Percentiles rank a stretch among this genome's conserved stretches.
Evolutionary conservation across 2,888 invertebrate species (phyloP).

Genomic region (Cremastinae sp.): DNA sequence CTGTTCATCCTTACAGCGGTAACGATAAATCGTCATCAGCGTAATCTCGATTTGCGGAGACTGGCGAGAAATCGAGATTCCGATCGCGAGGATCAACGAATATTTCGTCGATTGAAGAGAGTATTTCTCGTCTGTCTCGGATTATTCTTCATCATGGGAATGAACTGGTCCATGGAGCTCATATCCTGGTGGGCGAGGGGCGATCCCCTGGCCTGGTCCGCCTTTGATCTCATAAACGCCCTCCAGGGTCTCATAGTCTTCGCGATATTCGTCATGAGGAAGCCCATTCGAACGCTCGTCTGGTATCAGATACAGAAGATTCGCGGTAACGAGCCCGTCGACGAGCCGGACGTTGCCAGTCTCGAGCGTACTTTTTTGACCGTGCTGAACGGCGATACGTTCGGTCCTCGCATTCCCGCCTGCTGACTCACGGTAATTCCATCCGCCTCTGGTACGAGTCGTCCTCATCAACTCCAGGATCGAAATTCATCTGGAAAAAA

Average conservation of each 20-base stretch:
- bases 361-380: conserved; percentile 72
- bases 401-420: conserved; percentile 47
- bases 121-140: conserved; percentile 82
- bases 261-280: conserved; percentile 83
- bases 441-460: too few relatives aligned
- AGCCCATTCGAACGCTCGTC: conserved; percentile 71
- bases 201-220: conserved; percentile 82
- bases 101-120: conserved; percentile 76
- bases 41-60: conserved; percentile 81
- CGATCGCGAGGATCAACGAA: conserved; percentile 72
- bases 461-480: neutral
- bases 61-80: conserved; percentile 74
- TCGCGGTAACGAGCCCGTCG: conserved; percentile 64
- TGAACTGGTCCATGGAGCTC: conserved; percentile 87
- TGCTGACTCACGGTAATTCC: conserved; percentile 4
- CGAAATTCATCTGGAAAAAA: too few relatives aligned
- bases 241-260: conserved; percentile 87
- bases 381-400: conserved; percentile 67
- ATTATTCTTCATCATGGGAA: conserved; percentile 85
- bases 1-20: conserved; percentile 83
- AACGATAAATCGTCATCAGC: conserved; percentile 80
- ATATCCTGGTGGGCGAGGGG: conserved; percentile 85
- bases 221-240: conserved; percentile 86
- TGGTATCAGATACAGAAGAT: conserved; percentile 73
- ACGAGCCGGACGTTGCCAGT: conserved; percentile 69